Percentiles rank a stretch among this genome's conserved stretches.
Conservation (phyloP, 2,797 vertebrate genomes). For the Brotogeris chrysoptera region DNA sequence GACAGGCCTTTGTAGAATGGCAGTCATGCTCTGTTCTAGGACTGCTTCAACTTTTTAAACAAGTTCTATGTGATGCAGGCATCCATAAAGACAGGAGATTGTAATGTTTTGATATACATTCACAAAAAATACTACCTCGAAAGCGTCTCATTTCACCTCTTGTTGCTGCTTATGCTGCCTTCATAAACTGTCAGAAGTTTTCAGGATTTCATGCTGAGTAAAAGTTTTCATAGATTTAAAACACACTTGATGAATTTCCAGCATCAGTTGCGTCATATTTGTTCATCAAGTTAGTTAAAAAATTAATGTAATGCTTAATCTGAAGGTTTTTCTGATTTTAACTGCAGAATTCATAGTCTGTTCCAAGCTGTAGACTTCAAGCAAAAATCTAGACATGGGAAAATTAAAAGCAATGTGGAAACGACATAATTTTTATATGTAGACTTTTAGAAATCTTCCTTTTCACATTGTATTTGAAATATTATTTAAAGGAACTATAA, state of each 20-base stretch:
- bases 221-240: background rate
- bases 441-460: background rate
- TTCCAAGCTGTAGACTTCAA: background rate
- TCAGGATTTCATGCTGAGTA: background rate
- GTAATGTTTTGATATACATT: background rate
- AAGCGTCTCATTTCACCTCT: background rate
- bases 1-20: background rate
- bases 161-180: background rate
- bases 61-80: background rate
- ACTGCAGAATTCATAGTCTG: background rate
- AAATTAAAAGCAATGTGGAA: background rate
- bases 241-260: background rate
- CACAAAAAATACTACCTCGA: background rate
- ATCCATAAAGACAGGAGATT: background rate
- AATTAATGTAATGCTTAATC: background rate
- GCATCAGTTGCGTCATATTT: background rate
- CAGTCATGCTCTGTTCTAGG: background rate
- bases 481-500: background rate
- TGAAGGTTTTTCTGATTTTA: background rate
- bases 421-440: background rate
- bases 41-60: background rate
- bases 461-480: background rate
- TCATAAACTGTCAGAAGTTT: background rate
- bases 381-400: background rate
- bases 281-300: background rate